These are phyloP conservation scores for Calvadosia cruxmelitensis DNA, from an alignment of 30 jellyfish, hydroid and myxozoan genomes.

Conservation along the genomic window DNA sequence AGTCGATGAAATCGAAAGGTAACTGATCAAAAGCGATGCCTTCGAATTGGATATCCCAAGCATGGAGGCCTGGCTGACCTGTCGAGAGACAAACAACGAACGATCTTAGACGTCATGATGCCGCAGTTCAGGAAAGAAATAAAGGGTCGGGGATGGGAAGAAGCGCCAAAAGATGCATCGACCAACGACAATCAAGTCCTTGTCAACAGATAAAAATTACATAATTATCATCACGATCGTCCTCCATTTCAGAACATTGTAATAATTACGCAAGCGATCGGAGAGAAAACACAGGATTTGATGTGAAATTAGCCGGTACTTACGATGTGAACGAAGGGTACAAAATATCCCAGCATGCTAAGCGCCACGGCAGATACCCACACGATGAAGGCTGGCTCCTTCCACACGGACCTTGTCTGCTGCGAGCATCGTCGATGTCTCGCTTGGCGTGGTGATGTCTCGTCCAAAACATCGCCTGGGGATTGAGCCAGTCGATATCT, in stretches of 20 bases:
- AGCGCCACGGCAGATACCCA: conserved; percentile 72
- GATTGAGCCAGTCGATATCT: conserved; percentile 35
- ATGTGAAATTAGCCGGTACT: conserved; percentile 16
- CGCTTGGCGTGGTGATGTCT: conserved; percentile 1
- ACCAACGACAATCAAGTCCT: too few species aligned
- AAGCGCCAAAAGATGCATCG: too few species aligned
- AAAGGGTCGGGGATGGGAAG: background rate
- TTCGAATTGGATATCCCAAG: conserved; percentile 63
- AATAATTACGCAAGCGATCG: too few species aligned
- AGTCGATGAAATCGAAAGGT: conserved; percentile 73
- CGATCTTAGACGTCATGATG: too few species aligned
- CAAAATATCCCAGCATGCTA: conserved; percentile 93
- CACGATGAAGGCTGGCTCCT: conserved; percentile 66
- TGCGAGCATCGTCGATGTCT: background rate
- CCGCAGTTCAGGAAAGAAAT: background rate
- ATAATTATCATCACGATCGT: too few species aligned
- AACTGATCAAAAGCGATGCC: conserved; percentile 78
- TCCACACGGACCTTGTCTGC: conserved; percentile 16
- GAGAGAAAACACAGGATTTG: background rate
- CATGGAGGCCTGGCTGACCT: conserved; percentile 82
- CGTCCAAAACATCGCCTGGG: background rate
- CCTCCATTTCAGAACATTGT: too few species aligned
- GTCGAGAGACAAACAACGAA: background rate
- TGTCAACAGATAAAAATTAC: too few species aligned
- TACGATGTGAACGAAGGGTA: conserved; percentile 88